These are phyloP conservation scores for Parotocinclus haroldoi DNA, from an alignment of 2,797 vertebrate genomes.

Conservation along the genomic window DNA sequence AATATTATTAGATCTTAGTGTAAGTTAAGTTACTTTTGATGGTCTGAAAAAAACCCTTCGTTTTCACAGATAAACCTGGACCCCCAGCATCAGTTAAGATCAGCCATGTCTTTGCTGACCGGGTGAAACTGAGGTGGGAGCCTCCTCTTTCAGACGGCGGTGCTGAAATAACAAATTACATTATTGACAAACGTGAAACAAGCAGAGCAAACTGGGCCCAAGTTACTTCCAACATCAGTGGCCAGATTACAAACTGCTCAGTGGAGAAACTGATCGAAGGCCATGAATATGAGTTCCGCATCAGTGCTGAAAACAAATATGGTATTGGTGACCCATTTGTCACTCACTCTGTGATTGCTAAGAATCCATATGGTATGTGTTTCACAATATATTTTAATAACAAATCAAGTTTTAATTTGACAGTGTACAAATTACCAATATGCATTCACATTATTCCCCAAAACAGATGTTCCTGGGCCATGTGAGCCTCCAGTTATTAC, in stretches of 20 bases:
- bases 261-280: constrained; percentile 96
- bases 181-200: constrained; percentile 96
- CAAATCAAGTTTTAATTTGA: not conserved
- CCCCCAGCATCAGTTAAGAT: constrained; percentile 92
- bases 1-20: too few relatives aligned
- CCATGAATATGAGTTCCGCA: constrained; percentile 95
- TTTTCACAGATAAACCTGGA: constrained; percentile 89
- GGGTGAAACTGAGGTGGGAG: constrained; percentile 88
- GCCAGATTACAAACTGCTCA: constrained; percentile 84
- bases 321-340: constrained; percentile 86
- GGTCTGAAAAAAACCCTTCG: constrained; percentile 1
- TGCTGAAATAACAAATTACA: constrained; percentile 97
- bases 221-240: constrained; percentile 83
- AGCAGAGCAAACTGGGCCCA: constrained; percentile 97
- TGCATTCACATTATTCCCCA: not conserved
- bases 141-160: constrained; percentile 93
- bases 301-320: constrained; percentile 97
- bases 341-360: constrained; percentile 85
- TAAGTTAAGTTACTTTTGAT: too few relatives aligned
- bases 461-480: constrained; percentile 88
- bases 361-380: constrained; percentile 89
- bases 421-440: not conserved
- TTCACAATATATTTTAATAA: not conserved
- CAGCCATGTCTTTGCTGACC: constrained; percentile 86
- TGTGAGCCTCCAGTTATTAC: constrained; percentile 93